phyloP scores from a whole-genome alignment of 2,888 invertebrate genomes.

The Phytoseiulus persimilis region DNA sequence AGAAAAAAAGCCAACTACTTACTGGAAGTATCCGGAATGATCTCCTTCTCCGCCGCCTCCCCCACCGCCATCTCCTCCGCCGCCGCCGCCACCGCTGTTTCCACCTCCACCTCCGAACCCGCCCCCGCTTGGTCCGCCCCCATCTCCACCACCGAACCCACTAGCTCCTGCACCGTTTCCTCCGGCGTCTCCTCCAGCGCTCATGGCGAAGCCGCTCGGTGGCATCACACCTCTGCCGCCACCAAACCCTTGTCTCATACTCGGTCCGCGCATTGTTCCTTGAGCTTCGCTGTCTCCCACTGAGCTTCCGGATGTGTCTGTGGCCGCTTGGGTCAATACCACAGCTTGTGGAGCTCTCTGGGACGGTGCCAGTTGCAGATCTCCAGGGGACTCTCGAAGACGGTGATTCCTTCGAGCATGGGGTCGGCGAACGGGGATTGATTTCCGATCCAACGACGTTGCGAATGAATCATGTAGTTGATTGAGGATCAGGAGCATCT shows the following conservation, averaged over 20 bases:
- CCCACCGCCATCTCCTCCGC: not conserved
- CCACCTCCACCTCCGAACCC: not conserved
- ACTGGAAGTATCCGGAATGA: constrained; percentile 29
- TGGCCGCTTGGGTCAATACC: not conserved
- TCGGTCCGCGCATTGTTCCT: not conserved
- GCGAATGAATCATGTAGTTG: not conserved
- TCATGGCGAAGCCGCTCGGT: not conserved
- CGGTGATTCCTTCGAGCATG: not conserved
- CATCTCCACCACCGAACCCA: constrained; percentile 8
- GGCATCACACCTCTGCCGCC: not conserved
- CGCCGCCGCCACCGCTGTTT: not conserved
- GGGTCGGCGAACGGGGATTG: not conserved
- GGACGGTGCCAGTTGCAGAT: not conserved
- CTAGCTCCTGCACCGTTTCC: not conserved
- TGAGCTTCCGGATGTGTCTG: not conserved
- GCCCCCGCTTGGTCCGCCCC: not conserved
- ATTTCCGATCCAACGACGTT: not conserved
- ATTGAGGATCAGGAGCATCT: not conserved
- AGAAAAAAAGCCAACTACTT: not conserved
- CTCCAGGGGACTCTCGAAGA: not conserved
- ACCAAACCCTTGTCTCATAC: not conserved
- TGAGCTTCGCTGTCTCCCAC: not conserved
- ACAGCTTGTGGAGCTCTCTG: not conserved
- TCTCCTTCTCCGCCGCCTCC: not conserved
- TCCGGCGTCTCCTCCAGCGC: not conserved